Base-by-base conservation (phyloP, 1,140 invertebrate species). In the Hylaeus volcanicus region DNA sequence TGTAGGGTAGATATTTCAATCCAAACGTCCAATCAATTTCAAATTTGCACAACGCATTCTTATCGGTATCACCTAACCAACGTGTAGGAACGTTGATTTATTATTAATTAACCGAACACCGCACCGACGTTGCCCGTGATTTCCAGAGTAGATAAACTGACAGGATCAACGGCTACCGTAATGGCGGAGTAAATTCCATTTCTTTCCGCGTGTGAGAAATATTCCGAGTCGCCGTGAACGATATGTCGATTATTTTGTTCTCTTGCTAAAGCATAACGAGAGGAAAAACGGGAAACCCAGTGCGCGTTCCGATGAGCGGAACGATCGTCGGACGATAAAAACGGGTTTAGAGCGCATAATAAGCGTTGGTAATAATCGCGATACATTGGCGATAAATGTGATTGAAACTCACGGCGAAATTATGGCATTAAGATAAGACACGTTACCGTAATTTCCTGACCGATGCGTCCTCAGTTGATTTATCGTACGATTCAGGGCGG, bases 351-450 rank as follows among this genome's bases (percentile, higher is more conserved):
- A 37, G 51, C 48, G 51, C 53, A 64, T 68, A 76, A 76, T 68
- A 61, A 69, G 37, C 65, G 39, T 8, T 43, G 64, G 53, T 69
- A 77, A 77, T 77, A 77, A 69, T 69, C 74, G 5, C 43, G 65
- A 69, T 69, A 60, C 26, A 45, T 14, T 26, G 14, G 43, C 74
- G 65, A 69, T 69, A 69, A 69, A 60, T 61, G 41, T 48, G 74
- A 77, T 77, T 77, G 64, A 77, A 69, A 77, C 69, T 69, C 45
- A 51, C 65, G 65, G 74, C 61, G 55, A 69, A 77, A 77, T 69
- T 61, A 69, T 56, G 65, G 5, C 53, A 51, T 69, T 69, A 69
- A 69, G 74, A 77, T 69, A 77, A 60, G 74, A 4, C 65, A 69
- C 65, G 55, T 77, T 69, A 61, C 65, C 14, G 53, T 76, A 76